Evolutionary conservation across 2,888 invertebrate genomes (phyloP), one percentile per base, ranked within the genome.

Genomic region (Pyrochroa serraticornis): DNA sequence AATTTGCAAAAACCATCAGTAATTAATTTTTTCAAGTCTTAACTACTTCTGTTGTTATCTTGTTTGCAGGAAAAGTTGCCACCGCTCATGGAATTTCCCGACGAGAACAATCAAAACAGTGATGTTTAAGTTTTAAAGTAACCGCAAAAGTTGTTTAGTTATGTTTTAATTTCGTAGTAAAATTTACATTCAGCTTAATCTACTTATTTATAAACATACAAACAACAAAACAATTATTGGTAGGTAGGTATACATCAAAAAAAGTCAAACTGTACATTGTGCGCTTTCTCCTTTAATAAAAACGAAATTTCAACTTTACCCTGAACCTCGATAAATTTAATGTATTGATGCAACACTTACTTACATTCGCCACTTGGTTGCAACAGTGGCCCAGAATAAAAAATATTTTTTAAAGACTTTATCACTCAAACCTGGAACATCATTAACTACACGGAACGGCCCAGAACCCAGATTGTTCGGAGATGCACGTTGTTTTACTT

Each of bases 221-320:
- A 60, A 60, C 60, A 60, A 60, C 54, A 60, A 57, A 60, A 57
- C 48, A 57, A 56, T 41, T 32, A 56, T 32, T 46, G 37, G n/a
- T 22, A 22, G 22, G 22, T 22, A 22, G 22, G 22, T 49, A 49
- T 14, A 36, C 22, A 46, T 47, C 46, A 46, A 60, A 53, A 48
- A 49, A 53, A 43, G 39, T 43, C 46, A 56, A 60, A 43, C 60
- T 60, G 60, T 60, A 60, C 57, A 60, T 60, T 59, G 60, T 58
- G 60, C 57, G 60, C 46, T 48, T 53, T 55, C 34, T 55, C 43
- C 38, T 56, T 50, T 49, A 44, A 49, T 56, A 7, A 32, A 52
- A 47, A 39, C 35, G 31, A 42, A 51, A 32, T 45, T 43, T 39
- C 9, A 55, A 43, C 38, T 57, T 58, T 58, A 50, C 56, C 56